Conservation (phyloP, 2,797 vertebrate genomes). For the Clangula hyemalis region DNA sequence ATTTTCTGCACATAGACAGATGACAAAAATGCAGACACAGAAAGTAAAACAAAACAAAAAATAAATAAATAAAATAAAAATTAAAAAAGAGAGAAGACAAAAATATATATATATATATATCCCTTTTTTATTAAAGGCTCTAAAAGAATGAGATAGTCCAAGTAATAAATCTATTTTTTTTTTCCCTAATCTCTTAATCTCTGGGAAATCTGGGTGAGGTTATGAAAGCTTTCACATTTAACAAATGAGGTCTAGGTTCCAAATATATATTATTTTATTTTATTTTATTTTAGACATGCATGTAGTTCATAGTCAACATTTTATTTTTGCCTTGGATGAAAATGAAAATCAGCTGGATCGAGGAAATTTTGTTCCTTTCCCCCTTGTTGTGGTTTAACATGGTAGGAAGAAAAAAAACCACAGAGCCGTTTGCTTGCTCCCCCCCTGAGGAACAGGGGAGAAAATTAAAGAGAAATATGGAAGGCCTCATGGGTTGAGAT, state of each 20-base stretch:
- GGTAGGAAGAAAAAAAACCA: background rate
- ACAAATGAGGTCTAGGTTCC: background rate
- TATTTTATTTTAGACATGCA: background rate
- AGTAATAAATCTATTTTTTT: background rate
- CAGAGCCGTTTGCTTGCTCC: background rate
- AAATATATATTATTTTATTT: background rate
- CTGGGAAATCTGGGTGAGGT: background rate
- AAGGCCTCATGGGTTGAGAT: background rate
- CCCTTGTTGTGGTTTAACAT: background rate
- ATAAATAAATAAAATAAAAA: background rate
- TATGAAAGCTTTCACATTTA: background rate
- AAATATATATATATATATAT: background rate
- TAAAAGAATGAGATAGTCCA: background rate
- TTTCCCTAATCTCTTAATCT: background rate
- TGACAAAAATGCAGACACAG: background rate
- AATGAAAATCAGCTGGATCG: background rate
- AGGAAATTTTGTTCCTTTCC: background rate
- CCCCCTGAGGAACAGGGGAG: background rate
- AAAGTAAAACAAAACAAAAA: background rate
- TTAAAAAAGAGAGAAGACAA: accelerated
- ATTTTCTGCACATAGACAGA: background rate
- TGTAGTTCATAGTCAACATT: background rate
- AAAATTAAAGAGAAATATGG: background rate
- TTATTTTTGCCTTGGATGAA: background rate
- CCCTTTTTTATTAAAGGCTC: background rate